phyloP scores from a whole-genome alignment of 2,113 vertebrate genomes.

The Trinectes maculatus region DNA sequence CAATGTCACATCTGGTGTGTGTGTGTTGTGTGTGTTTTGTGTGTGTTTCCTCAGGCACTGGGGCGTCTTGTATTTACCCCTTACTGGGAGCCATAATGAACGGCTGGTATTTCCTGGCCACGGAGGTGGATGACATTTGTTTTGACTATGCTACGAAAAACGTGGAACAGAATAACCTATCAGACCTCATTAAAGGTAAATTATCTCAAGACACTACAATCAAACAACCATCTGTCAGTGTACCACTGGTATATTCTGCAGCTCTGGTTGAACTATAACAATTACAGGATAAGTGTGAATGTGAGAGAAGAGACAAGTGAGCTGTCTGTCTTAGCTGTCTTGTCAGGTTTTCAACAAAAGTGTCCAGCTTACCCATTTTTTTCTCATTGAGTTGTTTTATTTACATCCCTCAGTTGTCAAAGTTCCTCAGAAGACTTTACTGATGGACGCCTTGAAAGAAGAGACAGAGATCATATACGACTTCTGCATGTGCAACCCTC shows the following conservation, averaged over 20 bases:
- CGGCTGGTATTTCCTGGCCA: conserved; percentile 98
- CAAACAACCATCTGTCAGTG: no score
- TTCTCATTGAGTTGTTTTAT: neutral
- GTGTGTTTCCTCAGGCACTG: conserved; percentile 85
- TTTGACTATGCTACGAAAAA: conserved; percentile 98
- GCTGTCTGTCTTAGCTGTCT: no score
- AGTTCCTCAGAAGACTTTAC: conserved; percentile 96
- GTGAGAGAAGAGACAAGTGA: no score
- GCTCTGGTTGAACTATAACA: no score
- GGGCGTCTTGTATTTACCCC: conserved; percentile 97
- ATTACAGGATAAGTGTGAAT: no score
- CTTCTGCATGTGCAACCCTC: conserved; percentile 99
- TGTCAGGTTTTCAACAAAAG: no score
- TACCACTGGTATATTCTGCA: no score
- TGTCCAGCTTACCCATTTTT: neutral
- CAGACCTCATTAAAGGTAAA: conserved; percentile 95
- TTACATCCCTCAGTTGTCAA: conserved; percentile 88
- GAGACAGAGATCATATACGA: conserved; percentile 95
- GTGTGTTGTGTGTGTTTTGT: conserved; percentile 3
- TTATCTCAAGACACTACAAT: no score
- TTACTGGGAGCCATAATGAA: conserved; percentile 97
- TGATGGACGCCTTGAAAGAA: conserved; percentile 98
- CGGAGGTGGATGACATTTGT: conserved; percentile 98
- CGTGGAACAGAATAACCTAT: conserved; percentile 95
- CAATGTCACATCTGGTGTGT: conserved; percentile 13